Evolutionary conservation across 2,888 invertebrate species (phyloP).

Genomic region (Tetragonisca angustula): DNA sequence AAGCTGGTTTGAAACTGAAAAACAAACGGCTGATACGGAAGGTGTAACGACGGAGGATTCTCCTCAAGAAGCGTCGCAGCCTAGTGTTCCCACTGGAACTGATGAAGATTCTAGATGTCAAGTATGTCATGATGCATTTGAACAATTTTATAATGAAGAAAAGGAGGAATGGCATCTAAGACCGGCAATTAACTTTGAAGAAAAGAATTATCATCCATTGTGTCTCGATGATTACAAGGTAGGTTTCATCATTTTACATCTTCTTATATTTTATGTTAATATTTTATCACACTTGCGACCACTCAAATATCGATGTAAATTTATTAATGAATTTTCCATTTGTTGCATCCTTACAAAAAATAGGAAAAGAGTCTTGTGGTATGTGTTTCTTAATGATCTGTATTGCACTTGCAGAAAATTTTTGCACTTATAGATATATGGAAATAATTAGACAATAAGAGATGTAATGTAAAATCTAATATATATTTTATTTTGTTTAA

Average conservation of each 20-base stretch:
- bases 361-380: slow-evolving; percentile 80
- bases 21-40: slow-evolving; percentile 86
- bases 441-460: slow-evolving; percentile 46
- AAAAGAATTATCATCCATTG: slow-evolving; percentile 93
- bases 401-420: slow-evolving; percentile 51
- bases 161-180: slow-evolving; percentile 98
- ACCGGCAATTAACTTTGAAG: slow-evolving; percentile 91
- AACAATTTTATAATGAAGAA: slow-evolving; percentile 98
- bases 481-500: slow-evolving; percentile 41
- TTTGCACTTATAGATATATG: slow-evolving; percentile 47
- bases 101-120: slow-evolving; percentile 90
- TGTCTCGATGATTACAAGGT: slow-evolving; percentile 96
- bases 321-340: slow-evolving; percentile 68
- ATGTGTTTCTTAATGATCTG: slow-evolving; percentile 72
- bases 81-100: slow-evolving; percentile 90
- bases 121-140: slow-evolving; percentile 96
- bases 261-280: slow-evolving; percentile 17
- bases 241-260: slow-evolving; percentile 54
- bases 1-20: slow-evolving; percentile 93
- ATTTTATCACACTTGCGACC: slow-evolving; percentile 29
- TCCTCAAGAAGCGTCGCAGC: slow-evolving; percentile 87
- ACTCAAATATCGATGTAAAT: slow-evolving; percentile 39
- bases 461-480: slow-evolving; percentile 36
- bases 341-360: slow-evolving; percentile 76
- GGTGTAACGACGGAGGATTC: slow-evolving; percentile 86